Evolutionary conservation across 1,140 invertebrate species (phyloP), one percentile per base, ranked within the genome.

Genomic region (Cataglyphis hispanica): DNA sequence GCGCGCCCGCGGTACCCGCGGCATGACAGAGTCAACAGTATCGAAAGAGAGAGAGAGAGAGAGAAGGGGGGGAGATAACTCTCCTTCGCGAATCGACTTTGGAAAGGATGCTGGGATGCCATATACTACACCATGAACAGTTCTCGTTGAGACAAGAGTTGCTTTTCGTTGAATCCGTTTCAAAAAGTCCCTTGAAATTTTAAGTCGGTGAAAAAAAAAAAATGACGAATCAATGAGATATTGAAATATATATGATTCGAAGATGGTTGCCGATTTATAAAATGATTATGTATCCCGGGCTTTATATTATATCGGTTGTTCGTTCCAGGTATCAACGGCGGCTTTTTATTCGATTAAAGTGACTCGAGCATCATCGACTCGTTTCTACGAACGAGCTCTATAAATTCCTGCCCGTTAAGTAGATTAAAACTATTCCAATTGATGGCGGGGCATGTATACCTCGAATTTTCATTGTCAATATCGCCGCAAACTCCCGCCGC

Each of bases 361-460:
- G 78, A 67, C 66, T 53, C 53, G 37, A 8, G 25, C 40, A 43
- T 72, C 78, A 43, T 56, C 37, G 60, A 81, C 25, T 67, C 75
- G 56, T 53, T 89, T 88, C 88, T 84, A 10, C 84, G 88, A 89
- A 85, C 81, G 67, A 31, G 31, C 76, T 81, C 85, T 89, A 87
- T 87, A 86, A 87, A 89, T 85, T 89, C 86, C 63, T 53, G 34
- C 11, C 70, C 67, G 80, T 83, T 83, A 89, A 85, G 69, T 90
- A 69, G 86, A 85, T 90, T 87, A 81, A 89, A 90, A 86, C 86
- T 89, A 81, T 89, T 89, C 58, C 85, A 87, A 89, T 90, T 72
- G 89, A 87, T 76, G 75, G 70, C 31, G 50, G 56, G 53, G 16
- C 16, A 50, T 19, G 16, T 50, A 85, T 78, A 85, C 63, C 50